A percentile compares a stretch with the other conserved stretches of the same genome.
Evolutionary conservation across 2,797 vertebrate species (phyloP).

Genomic region (Ctenopoma kingsleyae): DNA sequence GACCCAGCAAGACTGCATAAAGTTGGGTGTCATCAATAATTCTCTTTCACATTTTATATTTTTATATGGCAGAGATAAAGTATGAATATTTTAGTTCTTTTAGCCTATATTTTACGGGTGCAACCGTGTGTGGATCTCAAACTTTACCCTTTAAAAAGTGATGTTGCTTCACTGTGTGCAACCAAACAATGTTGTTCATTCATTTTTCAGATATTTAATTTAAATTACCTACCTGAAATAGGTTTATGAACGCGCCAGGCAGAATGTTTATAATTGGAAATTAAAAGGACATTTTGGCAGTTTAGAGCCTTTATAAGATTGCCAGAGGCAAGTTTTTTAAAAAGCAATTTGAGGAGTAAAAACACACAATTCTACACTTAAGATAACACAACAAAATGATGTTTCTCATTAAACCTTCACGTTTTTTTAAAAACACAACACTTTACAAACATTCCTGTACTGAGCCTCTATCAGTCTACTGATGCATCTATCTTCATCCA

Average conservation of each 20-base stretch:
- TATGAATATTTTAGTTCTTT: slow-evolving; percentile 9
- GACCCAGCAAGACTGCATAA: slow-evolving; percentile 20
- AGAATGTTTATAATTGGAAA: not conserved
- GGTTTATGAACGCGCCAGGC: not conserved
- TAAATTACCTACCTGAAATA: not conserved
- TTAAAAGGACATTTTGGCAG: not conserved
- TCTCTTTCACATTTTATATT: slow-evolving; percentile 30
- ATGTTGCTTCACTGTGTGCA: not conserved
- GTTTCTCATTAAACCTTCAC: not conserved
- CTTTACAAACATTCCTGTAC: not conserved
- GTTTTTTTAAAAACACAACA: not conserved
- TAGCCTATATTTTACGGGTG: slow-evolving; percentile 9
- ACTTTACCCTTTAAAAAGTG: not conserved
- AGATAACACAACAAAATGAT: not conserved
- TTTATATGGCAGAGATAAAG: not conserved
- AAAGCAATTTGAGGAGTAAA: not conserved
- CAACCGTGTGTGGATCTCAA: not conserved
- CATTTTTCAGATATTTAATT: too few relatives aligned
- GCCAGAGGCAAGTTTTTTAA: too few relatives aligned
- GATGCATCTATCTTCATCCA: slow-evolving; percentile 59
- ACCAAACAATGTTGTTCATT: too few relatives aligned
- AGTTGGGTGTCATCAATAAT: slow-evolving; percentile 47
- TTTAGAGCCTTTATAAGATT: not conserved
- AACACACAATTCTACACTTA: not conserved
- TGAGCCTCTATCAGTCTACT: slow-evolving; percentile 4